Evolutionary conservation across 92 coral and sea anemone genomes (phyloP).

Genomic region (Palythoa grandis): DNA sequence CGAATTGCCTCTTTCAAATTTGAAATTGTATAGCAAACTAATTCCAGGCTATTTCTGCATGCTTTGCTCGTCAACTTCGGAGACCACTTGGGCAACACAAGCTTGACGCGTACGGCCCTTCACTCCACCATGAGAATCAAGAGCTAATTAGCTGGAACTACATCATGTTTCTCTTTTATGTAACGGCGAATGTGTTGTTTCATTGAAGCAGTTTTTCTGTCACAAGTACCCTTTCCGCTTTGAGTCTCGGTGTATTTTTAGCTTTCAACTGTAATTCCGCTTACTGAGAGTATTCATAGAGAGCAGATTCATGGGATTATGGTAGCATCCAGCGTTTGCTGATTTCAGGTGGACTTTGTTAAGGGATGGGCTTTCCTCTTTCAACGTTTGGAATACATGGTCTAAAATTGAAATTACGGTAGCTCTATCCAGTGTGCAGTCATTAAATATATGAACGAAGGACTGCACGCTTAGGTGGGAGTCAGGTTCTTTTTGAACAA

Average conservation of each 20-base stretch:
- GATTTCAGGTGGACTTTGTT: too few species aligned
- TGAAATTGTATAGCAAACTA: not conserved
- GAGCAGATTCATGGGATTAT: not conserved
- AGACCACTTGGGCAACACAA: slow-evolving; percentile 6
- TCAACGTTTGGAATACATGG: too few species aligned
- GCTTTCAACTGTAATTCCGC: slow-evolving; percentile 21
- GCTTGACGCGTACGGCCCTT: slow-evolving; percentile 48
- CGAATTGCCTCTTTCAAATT: too few species aligned
- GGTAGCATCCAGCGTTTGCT: slow-evolving; percentile 50
- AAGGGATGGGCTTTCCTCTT: too few species aligned
- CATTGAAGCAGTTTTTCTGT: slow-evolving; percentile 47
- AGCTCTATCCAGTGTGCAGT: too few species aligned
- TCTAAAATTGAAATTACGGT: too few species aligned
- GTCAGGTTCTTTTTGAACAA: too few species aligned
- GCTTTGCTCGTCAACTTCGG: not conserved
- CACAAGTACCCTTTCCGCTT: slow-evolving; percentile 39
- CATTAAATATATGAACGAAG: too few species aligned
- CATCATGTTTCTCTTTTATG: slow-evolving; percentile 42
- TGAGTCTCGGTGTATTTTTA: slow-evolving; percentile 38
- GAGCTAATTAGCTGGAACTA: slow-evolving; percentile 16
- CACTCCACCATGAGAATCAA: slow-evolving; percentile 40
- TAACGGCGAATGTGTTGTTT: slow-evolving; percentile 34
- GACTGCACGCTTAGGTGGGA: too few species aligned
- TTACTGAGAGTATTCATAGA: slow-evolving; percentile 22
- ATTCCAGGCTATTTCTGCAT: slow-evolving; percentile 17